Evolutionary conservation across 2,888 invertebrate genomes (phyloP).

Genomic region (Teinopalpus imperialis): DNA sequence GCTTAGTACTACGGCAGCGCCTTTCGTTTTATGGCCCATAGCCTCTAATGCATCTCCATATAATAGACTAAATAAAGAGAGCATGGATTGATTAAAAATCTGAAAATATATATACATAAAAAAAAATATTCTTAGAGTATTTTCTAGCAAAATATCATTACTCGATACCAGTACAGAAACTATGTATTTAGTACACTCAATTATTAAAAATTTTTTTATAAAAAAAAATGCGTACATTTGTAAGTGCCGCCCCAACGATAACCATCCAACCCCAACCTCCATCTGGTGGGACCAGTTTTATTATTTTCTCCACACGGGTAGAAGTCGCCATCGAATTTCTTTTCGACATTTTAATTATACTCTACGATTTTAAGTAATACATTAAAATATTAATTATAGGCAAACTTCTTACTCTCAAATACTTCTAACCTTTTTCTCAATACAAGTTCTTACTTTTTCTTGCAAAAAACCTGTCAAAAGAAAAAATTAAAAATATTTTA

Average conservation of each 20-base stretch:
- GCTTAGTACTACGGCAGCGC: conserved; percentile 86
- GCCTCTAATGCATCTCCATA: conserved; percentile 84
- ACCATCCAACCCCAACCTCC: conserved; percentile 90
- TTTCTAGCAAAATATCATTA: not conserved
- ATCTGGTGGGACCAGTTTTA: conserved; percentile 81
- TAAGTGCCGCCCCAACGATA: conserved; percentile 83
- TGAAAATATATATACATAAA: conserved; percentile 44
- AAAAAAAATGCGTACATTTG: conserved; percentile 84
- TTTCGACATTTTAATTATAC: conserved; percentile 47
- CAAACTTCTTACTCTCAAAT: too few species aligned
- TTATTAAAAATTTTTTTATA: too few species aligned
- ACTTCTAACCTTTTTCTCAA: too few species aligned
- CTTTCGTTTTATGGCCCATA: conserved; percentile 84
- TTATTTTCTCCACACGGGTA: conserved; percentile 52
- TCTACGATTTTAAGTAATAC: not conserved
- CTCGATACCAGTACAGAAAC: too few species aligned
- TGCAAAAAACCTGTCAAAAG: too few species aligned
- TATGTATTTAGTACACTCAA: not conserved
- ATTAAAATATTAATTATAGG: too few species aligned
- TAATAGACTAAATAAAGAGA: conserved; percentile 86
- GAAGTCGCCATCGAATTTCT: conserved; percentile 43
- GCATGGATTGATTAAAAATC: conserved; percentile 87
- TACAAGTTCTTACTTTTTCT: too few species aligned
- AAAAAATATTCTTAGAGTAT: not conserved
- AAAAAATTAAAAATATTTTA: too few species aligned